phyloP scores from a whole-genome alignment of 1,140 invertebrate species.

The Sitophilus oryzae region DNA sequence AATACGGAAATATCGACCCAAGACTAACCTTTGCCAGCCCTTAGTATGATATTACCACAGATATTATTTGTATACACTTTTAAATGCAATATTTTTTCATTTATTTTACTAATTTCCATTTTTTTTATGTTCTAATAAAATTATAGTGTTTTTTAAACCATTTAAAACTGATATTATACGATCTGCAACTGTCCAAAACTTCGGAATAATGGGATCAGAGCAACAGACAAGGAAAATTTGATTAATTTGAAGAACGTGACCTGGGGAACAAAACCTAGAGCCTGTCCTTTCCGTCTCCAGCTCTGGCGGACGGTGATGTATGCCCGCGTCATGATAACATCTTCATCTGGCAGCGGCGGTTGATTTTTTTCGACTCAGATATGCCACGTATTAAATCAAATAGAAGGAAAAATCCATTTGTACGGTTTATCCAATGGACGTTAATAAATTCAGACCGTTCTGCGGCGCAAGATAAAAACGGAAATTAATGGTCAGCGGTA shows the following conservation, averaged over 20 bases:
- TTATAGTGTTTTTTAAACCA: too few relatives aligned
- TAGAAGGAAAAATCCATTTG: slow-evolving; percentile 25
- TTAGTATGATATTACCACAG: too few relatives aligned
- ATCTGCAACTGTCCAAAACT: too few relatives aligned
- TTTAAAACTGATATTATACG: too few relatives aligned
- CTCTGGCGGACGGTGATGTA: slow-evolving; percentile 14
- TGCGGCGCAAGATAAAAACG: slow-evolving; percentile 16
- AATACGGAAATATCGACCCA: too few relatives aligned
- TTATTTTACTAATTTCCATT: too few relatives aligned
- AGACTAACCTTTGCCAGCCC: too few relatives aligned
- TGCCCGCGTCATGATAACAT: slow-evolving; percentile 21
- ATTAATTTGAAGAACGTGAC: slow-evolving; percentile 8
- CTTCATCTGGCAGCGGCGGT: slow-evolving; percentile 22
- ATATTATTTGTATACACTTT: too few relatives aligned
- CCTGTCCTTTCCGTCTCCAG: neutral
- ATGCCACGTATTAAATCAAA: slow-evolving; percentile 29
- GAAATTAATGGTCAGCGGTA: slow-evolving; percentile 12
- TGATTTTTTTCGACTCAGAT: slow-evolving; percentile 27
- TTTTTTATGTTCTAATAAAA: too few relatives aligned
- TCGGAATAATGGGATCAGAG: too few relatives aligned
- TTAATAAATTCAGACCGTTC: slow-evolving; percentile 25
- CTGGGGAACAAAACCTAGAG: neutral
- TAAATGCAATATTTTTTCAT: too few relatives aligned
- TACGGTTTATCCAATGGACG: slow-evolving; percentile 25
- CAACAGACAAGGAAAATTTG: too few relatives aligned